Percentiles rank a stretch among this genome's conserved stretches.
These are phyloP conservation scores for Ashinkailepas kermadecensis DNA, from an alignment of 2,888 invertebrate genomes.

Conservation along the genomic window DNA sequence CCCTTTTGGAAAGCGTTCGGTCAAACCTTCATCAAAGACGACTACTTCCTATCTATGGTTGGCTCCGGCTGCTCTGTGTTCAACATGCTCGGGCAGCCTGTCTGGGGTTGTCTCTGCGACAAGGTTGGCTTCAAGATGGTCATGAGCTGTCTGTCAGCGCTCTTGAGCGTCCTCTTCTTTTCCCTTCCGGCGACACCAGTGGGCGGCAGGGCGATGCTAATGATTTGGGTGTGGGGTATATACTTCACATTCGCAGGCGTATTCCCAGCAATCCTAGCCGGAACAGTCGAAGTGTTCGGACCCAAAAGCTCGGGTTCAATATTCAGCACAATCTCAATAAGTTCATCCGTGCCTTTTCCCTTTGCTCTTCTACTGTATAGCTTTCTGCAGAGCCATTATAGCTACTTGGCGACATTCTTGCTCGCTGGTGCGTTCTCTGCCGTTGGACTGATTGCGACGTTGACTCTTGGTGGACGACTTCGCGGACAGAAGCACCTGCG, in stretches of 20 bases:
- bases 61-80: slow-evolving; percentile 46
- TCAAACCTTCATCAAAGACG: slow-evolving; percentile 45
- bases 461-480: not conserved
- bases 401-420: not conserved
- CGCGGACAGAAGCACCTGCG: no score
- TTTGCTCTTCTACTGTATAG: not conserved
- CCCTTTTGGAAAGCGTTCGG: slow-evolving; percentile 44
- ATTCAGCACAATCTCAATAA: not conserved
- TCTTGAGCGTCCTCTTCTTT: slow-evolving; percentile 33
- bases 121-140: slow-evolving; percentile 34
- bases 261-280: slow-evolving; percentile 42
- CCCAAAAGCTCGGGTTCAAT: not conserved
- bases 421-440: not conserved
- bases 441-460: not conserved
- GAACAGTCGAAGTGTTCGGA: slow-evolving; percentile 41
- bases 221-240: slow-evolving; percentile 40
- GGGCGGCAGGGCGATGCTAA: slow-evolving; percentile 37
- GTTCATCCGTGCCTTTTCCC: not conserved
- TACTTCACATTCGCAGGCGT: slow-evolving; percentile 40
- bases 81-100: slow-evolving; percentile 44
- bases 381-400: not conserved
- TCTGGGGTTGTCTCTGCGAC: slow-evolving; percentile 42
- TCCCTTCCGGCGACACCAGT: slow-evolving; percentile 36
- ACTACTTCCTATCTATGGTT: slow-evolving; percentile 45
- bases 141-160: slow-evolving; percentile 34